phyloP scores from a whole-genome alignment of 1,140 invertebrate species.

The Tetramorium parvispinum region DNA sequence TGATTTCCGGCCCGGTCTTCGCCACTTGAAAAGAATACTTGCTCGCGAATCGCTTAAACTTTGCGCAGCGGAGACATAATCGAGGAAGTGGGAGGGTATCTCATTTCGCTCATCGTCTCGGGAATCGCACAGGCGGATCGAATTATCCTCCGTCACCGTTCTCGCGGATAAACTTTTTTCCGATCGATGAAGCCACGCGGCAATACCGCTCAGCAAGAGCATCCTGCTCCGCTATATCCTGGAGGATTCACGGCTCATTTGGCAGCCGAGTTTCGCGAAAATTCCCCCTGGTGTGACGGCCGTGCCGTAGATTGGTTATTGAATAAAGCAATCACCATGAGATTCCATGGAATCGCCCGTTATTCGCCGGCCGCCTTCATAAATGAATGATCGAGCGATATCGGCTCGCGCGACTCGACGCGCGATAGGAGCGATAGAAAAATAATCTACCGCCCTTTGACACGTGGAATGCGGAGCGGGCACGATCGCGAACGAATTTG shows the following conservation, averaged over 20 bases:
- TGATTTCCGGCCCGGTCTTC: constrained; percentile 1
- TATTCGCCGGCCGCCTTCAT: constrained; percentile 56
- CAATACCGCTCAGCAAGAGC: constrained; percentile 7
- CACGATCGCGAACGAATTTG: constrained; percentile 8
- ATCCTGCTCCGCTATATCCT: not conserved
- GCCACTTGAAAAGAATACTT: not conserved
- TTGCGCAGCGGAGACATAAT: constrained; percentile 1
- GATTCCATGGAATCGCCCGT: constrained; percentile 53
- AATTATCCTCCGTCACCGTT: constrained; percentile 44
- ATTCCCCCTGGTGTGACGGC: constrained; percentile 75
- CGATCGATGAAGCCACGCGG: constrained; percentile 55
- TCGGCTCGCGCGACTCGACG: constrained; percentile 19
- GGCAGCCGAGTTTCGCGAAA: constrained; percentile 69
- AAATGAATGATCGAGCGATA: constrained; percentile 61
- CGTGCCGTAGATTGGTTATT: constrained; percentile 76
- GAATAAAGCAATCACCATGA: constrained; percentile 79
- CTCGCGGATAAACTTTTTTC: constrained; percentile 41
- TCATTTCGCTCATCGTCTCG: constrained; percentile 41
- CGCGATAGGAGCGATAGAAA: constrained; percentile 56
- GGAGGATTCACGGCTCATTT: constrained; percentile 70
- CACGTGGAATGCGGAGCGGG: constrained; percentile 35
- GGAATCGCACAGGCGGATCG: constrained; percentile 36
- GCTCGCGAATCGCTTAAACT: constrained; percentile 38
- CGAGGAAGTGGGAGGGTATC: not conserved
- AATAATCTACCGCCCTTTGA: constrained; percentile 63